phyloP scores from a whole-genome alignment of 2,797 vertebrate genomes.

The Coendou prehensilis region DNA sequence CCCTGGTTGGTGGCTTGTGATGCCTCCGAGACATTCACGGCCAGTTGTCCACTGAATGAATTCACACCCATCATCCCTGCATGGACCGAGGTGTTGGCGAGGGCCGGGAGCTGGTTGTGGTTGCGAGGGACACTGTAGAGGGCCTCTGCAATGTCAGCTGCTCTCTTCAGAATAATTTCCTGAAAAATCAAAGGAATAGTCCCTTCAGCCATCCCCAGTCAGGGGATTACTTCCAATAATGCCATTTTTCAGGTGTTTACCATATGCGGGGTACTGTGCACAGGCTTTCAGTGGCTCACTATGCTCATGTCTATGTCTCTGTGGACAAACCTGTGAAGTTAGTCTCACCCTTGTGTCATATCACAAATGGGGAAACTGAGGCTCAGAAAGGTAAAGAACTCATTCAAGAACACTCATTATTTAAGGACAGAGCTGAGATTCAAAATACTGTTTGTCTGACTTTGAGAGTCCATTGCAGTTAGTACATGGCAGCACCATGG shows the following conservation, averaged over 20 bases:
- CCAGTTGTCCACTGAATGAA: slow-evolving; percentile 97
- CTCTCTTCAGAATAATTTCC: slow-evolving; percentile 98
- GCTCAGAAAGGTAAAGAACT: not conserved
- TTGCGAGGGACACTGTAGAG: slow-evolving; percentile 98
- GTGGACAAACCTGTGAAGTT: not conserved
- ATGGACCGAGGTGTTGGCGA: slow-evolving; percentile 95
- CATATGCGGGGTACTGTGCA: not conserved
- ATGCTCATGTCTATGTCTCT: not conserved
- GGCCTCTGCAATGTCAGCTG: slow-evolving; percentile 97
- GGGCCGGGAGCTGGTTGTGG: slow-evolving; percentile 96
- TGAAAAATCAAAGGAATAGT: slow-evolving; percentile 77
- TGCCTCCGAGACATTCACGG: slow-evolving; percentile 97
- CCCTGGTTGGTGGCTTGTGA: slow-evolving; percentile 97
- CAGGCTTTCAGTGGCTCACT: not conserved
- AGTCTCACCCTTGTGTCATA: not conserved
- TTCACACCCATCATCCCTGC: slow-evolving; percentile 98
- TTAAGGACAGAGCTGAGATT: not conserved
- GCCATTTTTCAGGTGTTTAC: not conserved
- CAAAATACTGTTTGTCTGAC: not conserved
- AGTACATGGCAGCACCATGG: not conserved
- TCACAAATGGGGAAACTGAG: not conserved
- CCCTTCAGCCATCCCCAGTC: not conserved
- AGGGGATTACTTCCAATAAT: not conserved
- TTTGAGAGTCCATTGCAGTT: not conserved
- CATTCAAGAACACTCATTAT: not conserved